Conservation (phyloP, 2,888 invertebrate species). For the Luperina nickerlii region DNA sequence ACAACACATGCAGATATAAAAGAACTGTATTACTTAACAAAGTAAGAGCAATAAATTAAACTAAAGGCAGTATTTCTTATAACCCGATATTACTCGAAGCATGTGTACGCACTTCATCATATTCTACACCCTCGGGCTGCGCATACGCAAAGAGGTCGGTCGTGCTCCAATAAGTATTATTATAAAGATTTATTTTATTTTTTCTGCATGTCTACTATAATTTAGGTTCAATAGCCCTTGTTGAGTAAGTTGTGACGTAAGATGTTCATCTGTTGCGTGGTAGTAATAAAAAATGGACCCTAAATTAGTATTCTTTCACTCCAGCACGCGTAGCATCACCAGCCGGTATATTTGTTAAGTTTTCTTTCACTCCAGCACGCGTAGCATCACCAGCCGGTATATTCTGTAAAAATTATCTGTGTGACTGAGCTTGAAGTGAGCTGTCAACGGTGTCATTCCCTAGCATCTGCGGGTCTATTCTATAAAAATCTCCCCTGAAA, state of each 20-base stretch:
- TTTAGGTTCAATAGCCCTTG: slow-evolving; percentile 62
- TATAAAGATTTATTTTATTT: slow-evolving; percentile 60
- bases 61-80: slow-evolving; percentile 56
- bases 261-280: slow-evolving; percentile 30
- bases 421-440: not conserved
- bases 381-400: too few species aligned
- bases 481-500: too few species aligned
- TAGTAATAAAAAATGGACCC: not conserved
- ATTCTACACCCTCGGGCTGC: slow-evolving; percentile 61
- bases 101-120: slow-evolving; percentile 65
- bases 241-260: slow-evolving; percentile 52
- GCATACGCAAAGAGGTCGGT: slow-evolving; percentile 63
- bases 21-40: slow-evolving; percentile 42
- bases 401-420: not conserved
- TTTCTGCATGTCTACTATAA: slow-evolving; percentile 53
- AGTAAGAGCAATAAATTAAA: slow-evolving; percentile 54
- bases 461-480: not conserved
- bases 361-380: not conserved
- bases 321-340: not conserved
- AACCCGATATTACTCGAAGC: slow-evolving; percentile 59
- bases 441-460: not conserved
- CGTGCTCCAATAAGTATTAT: slow-evolving; percentile 64
- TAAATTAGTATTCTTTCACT: slow-evolving; percentile 2
- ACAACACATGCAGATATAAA: not conserved
- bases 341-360: not conserved